Conservation (phyloP, 2,888 invertebrate genomes). For the Nemotelus pantherinus region DNA sequence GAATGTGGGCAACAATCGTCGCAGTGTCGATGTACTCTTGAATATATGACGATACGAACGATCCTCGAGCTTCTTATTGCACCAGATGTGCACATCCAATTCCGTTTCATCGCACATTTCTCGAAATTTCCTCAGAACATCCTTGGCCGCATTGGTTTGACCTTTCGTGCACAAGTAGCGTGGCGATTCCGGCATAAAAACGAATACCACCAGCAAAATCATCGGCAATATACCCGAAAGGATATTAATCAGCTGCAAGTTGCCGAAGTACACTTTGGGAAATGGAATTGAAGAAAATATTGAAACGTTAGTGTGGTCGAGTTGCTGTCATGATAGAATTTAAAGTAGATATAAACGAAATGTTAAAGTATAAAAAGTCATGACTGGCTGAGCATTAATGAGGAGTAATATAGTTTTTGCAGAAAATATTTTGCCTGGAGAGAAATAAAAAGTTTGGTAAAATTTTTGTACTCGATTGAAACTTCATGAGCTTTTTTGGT, state of each 20-base stretch:
- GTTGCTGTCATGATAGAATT: slow-evolving; percentile 11
- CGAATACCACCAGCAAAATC: slow-evolving; percentile 61
- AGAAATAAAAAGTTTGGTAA: too few relatives aligned
- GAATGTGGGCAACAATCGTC: slow-evolving; percentile 67
- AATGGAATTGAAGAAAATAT: not conserved
- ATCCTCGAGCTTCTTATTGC: slow-evolving; percentile 64
- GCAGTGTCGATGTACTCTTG: slow-evolving; percentile 64
- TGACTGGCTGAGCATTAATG: not conserved
- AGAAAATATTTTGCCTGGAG: not conserved
- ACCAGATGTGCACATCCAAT: slow-evolving; percentile 66
- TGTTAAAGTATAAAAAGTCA: not conserved
- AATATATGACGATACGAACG: slow-evolving; percentile 56
- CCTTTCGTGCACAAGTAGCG: slow-evolving; percentile 70
- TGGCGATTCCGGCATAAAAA: slow-evolving; percentile 79
- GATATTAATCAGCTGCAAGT: slow-evolving; percentile 45
- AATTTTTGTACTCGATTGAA: too few relatives aligned
- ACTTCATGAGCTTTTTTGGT: not conserved
- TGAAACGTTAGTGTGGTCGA: not conserved
- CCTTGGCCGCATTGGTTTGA: slow-evolving; percentile 69
- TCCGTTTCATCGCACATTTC: slow-evolving; percentile 70
- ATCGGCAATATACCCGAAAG: slow-evolving; percentile 37
- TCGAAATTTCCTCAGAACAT: slow-evolving; percentile 71
- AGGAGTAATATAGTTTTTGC: not conserved
- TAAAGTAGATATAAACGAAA: not conserved
- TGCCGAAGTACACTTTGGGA: slow-evolving; percentile 22